These are phyloP conservation scores for Limonius californicus DNA, from an alignment of 1,140 invertebrate species.

Conservation along the genomic window DNA sequence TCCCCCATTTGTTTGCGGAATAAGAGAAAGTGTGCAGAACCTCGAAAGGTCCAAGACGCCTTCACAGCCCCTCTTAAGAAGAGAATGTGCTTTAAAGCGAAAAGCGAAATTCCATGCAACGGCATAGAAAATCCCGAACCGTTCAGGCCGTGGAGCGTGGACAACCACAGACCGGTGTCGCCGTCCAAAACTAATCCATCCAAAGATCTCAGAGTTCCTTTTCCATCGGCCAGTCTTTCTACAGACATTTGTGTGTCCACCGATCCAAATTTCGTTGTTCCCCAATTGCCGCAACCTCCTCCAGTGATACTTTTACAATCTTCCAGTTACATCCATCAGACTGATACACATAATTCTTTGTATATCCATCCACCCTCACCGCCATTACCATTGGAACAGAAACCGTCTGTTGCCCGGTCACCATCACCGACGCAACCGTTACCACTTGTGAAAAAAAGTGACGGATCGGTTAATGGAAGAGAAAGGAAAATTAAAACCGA, in stretches of 20 bases:
- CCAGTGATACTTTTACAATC: not conserved
- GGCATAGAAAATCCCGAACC: slow-evolving; percentile 37
- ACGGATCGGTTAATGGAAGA: not conserved
- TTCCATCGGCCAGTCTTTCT: not conserved
- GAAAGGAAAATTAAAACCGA: not conserved
- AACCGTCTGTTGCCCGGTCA: not conserved
- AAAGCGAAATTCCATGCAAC: slow-evolving; percentile 36
- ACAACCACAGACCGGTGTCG: slow-evolving; percentile 14
- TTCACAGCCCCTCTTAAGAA: slow-evolving; percentile 62
- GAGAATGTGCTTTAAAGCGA: slow-evolving; percentile 53
- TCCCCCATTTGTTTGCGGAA: slow-evolving; percentile 58
- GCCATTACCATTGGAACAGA: not conserved
- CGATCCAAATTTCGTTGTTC: not conserved
- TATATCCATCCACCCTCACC: not conserved
- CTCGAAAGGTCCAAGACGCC: slow-evolving; percentile 49
- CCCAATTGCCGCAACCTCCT: not conserved
- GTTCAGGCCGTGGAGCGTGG: slow-evolving; percentile 56
- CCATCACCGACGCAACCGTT: slow-evolving; percentile 23
- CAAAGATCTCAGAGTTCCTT: slow-evolving; percentile 6
- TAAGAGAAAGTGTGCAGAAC: slow-evolving; percentile 68
- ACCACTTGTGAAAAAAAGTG: slow-evolving; percentile 20
- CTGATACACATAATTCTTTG: not conserved
- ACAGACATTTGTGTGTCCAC: not conserved
- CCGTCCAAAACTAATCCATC: slow-evolving; percentile 5
- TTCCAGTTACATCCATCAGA: not conserved